Evolutionary conservation across 2,888 invertebrate genomes (phyloP), one percentile per base, ranked within the genome.

Genomic region (Luperina testacea): DNA sequence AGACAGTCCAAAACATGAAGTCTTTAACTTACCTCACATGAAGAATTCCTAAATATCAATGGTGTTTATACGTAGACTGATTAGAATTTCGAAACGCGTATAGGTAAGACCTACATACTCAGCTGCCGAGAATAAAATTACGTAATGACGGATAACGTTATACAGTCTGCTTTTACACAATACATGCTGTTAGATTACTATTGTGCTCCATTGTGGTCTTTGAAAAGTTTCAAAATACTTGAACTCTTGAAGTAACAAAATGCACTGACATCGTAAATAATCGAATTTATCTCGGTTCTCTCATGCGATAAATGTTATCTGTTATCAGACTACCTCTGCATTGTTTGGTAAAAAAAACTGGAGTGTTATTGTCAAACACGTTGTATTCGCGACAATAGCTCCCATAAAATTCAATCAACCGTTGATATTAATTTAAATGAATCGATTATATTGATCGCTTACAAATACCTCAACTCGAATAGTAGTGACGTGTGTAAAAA

Each of bases 41-140:
- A n/a, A 81, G 42, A 57, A 64, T 53, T 77, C 59, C 13, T 20
- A 72, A 70, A 82, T 68, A 75, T 72, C 70, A 61, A 80, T 85
- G 84, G 87, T 80, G 73, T 89, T 89, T 86, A 61, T 84, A 84
- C 87, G 78, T 78, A 92, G 90, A 87, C 84, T 83, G 86, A 90
- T 88, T 89, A 90, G 88, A 92, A 93, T 94, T 93, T 93, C 92
- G 90, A 93, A 94, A 94, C 92, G 91, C 90, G 91, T 92, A 69
- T 69, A 81, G 63, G 78, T 73, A 89, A 92, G 93, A 90, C 94
- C 95, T 93, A 95, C 90, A 93, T 96, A 92, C 81, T 92, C 88
- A 90, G 65, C 88, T 87, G 86, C 89, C 91, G 91, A 89, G 89
- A 87, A 91, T 91, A 90, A 90, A 90, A 90, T 94, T 92, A 91